Conservation (phyloP, 2,888 invertebrate species). For the Dynastes maya region DNA sequence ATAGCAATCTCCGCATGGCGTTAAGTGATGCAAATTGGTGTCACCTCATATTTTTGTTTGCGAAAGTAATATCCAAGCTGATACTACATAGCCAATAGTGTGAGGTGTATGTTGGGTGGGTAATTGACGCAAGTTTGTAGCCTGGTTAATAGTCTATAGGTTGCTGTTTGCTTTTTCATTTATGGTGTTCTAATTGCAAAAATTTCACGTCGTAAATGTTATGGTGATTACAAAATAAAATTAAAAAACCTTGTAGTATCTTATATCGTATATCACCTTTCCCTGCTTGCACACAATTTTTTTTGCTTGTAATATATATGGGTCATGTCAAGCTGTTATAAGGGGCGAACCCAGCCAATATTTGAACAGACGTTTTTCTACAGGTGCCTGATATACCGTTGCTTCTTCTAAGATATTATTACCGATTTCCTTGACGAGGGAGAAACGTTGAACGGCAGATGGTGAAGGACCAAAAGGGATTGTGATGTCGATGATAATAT, state of each 20-base stretch:
- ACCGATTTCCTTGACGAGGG: constrained; percentile 58
- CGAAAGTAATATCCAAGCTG: constrained; percentile 19
- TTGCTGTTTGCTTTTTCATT: no score
- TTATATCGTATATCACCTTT: no score
- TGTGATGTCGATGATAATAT: constrained; percentile 40
- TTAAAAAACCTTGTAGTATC: no score
- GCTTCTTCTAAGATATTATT: constrained; percentile 57
- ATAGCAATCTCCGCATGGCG: neutral
- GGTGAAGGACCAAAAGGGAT: constrained; percentile 47
- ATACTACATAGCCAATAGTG: neutral
- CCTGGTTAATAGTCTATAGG: no score
- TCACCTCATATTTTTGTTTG: constrained; percentile 27
- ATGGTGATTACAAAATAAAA: no score
- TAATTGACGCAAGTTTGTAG: neutral
- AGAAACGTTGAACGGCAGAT: constrained; percentile 57
- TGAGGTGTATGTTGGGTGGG: neutral
- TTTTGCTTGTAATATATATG: no score
- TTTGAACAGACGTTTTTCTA: constrained; percentile 46
- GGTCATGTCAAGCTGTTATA: no score
- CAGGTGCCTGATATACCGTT: constrained; percentile 61
- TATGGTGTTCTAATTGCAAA: no score
- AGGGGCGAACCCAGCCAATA: neutral
- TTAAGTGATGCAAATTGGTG: constrained; percentile 29
- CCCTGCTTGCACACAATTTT: no score
- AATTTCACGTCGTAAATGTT: no score